phyloP scores from a whole-genome alignment of 2,797 vertebrate genomes.

The Molossus molossus region DNA sequence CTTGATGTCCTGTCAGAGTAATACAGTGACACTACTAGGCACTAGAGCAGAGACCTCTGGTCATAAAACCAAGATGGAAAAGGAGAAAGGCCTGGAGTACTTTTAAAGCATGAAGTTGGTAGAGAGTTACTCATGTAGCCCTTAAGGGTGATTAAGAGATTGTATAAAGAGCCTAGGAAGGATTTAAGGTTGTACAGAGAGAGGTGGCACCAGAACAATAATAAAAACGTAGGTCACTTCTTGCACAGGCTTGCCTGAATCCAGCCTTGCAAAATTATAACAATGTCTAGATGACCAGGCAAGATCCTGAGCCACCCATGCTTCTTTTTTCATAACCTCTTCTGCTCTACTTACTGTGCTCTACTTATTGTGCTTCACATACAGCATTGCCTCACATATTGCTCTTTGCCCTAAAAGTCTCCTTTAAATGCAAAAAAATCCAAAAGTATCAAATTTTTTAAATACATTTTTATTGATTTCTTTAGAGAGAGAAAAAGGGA shows the following conservation, averaged over 20 bases:
- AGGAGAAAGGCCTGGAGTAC: not conserved
- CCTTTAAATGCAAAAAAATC: slow-evolving; percentile 27
- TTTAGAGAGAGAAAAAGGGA: too few species aligned
- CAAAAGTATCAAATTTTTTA: slow-evolving; percentile 12
- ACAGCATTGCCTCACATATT: not conserved
- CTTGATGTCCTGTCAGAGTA: not conserved
- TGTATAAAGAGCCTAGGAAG: not conserved
- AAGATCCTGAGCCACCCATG: not conserved
- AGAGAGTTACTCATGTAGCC: not conserved
- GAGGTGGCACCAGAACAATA: not conserved
- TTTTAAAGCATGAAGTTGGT: not conserved
- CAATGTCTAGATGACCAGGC: not conserved
- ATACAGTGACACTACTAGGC: not conserved
- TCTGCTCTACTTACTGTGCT: not conserved
- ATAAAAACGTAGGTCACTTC: not conserved
- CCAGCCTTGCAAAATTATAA: not conserved
- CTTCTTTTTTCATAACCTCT: not conserved
- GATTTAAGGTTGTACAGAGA: slow-evolving; percentile 4
- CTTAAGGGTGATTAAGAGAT: not conserved
- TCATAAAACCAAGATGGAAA: not conserved
- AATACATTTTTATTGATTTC: not conserved
- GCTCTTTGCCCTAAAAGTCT: slow-evolving; percentile 25
- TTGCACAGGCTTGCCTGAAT: slow-evolving; percentile 48
- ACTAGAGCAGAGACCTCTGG: not conserved
- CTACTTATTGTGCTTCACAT: not conserved